phyloP scores from a whole-genome alignment of 1,140 invertebrate genomes.

The Drosophila elegans region DNA sequence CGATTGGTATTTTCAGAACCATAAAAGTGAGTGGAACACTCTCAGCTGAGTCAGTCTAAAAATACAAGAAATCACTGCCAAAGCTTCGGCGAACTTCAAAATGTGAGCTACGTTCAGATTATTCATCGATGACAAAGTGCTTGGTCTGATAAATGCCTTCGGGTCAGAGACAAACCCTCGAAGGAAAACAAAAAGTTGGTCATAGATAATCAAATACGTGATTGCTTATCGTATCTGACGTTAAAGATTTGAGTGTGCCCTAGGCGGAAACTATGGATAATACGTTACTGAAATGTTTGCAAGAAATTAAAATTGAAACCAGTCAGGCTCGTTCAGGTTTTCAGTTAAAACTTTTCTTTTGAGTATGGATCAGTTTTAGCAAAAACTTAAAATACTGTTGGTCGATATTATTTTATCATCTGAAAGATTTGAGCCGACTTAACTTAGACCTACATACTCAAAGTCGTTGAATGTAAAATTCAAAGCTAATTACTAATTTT shows the following conservation, averaged over 20 bases:
- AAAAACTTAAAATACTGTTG: too few relatives aligned
- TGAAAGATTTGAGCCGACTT: too few relatives aligned
- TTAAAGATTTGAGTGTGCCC: constrained; percentile 20
- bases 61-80: constrained; percentile 25
- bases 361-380: too few relatives aligned
- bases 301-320: too few relatives aligned
- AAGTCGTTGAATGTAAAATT: too few relatives aligned
- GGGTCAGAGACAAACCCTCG: constrained; percentile 39
- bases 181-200: constrained; percentile 21
- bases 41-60: constrained; percentile 37
- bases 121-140: constrained; percentile 53
- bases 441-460: too few relatives aligned
- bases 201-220: constrained; percentile 23
- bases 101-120: constrained; percentile 25
- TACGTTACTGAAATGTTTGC: not conserved
- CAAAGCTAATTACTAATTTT: too few relatives aligned
- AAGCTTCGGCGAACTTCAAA: constrained; percentile 35
- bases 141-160: constrained; percentile 11
- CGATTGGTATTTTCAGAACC: constrained; percentile 17
- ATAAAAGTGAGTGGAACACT: constrained; percentile 26
- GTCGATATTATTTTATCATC: too few relatives aligned
- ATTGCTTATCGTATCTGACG: constrained; percentile 31
- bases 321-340: too few relatives aligned
- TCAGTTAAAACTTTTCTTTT: too few relatives aligned
- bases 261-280: not conserved